Conservation (phyloP, 2,888 invertebrate species). For the Erpobdella octoculata region DNA sequence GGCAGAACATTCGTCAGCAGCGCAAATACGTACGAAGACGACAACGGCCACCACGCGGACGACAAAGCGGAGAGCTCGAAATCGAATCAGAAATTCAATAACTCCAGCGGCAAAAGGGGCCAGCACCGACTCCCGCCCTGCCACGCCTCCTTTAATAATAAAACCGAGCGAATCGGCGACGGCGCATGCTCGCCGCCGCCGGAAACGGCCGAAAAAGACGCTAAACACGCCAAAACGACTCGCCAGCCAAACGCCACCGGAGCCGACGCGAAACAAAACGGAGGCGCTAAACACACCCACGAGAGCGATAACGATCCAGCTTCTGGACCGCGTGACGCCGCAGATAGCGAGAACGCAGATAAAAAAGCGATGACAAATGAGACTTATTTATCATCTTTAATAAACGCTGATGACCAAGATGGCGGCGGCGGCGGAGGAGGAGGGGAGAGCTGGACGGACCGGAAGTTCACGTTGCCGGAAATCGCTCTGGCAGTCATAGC, state of each 20-base stretch:
- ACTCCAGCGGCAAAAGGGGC: not conserved
- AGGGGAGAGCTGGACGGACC: slow-evolving; percentile 15
- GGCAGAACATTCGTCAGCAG: not conserved
- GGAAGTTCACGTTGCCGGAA: slow-evolving; percentile 25
- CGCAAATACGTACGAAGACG: too few species aligned
- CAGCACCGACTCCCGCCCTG: not conserved
- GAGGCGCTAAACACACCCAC: not conserved
- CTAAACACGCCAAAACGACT: too few species aligned
- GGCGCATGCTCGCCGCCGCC: not conserved
- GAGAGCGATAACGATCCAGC: not conserved
- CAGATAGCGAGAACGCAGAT: not conserved
- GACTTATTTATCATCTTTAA: slow-evolving; percentile 8
- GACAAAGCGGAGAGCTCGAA: not conserved
- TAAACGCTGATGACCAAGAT: slow-evolving; percentile 1
- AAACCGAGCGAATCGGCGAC: not conserved
- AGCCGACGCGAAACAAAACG: not conserved
- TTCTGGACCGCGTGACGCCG: not conserved
- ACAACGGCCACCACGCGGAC: too few species aligned
- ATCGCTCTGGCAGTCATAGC: slow-evolving; percentile 20
- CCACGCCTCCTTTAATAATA: not conserved
- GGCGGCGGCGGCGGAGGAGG: too few species aligned
- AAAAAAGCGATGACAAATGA: not conserved
- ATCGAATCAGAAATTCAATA: not conserved
- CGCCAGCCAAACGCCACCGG: not conserved
- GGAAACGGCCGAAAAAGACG: not conserved